Evolutionary conservation across 2,797 vertebrate genomes (phyloP).

Genomic region (Amniataba percoides): DNA sequence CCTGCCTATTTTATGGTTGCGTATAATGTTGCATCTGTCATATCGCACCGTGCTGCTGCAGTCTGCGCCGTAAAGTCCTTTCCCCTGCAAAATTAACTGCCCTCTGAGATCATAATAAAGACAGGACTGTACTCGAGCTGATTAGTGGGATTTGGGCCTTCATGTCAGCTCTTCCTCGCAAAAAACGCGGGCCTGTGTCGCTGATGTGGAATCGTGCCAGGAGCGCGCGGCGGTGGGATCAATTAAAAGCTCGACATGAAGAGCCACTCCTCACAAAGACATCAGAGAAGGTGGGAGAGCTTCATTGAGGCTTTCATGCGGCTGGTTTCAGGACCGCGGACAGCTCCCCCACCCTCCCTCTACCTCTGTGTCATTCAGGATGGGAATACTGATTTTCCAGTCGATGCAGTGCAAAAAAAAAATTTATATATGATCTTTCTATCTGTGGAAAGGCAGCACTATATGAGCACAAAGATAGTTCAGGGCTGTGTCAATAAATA

Average conservation of each 20-base stretch:
- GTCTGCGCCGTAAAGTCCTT: slow-evolving; percentile 22
- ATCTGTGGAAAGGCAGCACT: not conserved
- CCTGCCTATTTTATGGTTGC: slow-evolving; percentile 37
- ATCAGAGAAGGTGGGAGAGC: slow-evolving; percentile 16
- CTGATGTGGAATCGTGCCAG: slow-evolving; percentile 58
- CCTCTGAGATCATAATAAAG: slow-evolving; percentile 41
- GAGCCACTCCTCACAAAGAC: slow-evolving; percentile 24
- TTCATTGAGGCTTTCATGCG: not conserved
- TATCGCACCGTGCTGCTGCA: slow-evolving; percentile 24
- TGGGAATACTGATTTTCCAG: slow-evolving; percentile 14
- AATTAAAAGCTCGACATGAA: slow-evolving; percentile 63
- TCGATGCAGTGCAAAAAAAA: slow-evolving; percentile 18
- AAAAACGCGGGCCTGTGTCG: slow-evolving; percentile 22
- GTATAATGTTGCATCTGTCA: slow-evolving; percentile 36
- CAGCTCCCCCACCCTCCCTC: slow-evolving; percentile 26
- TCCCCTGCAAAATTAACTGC: slow-evolving; percentile 30
- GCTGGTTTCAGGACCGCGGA: slow-evolving; percentile 62
- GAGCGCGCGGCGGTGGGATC: slow-evolving; percentile 43
- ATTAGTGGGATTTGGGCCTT: slow-evolving; percentile 48
- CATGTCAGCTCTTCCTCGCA: slow-evolving; percentile 34
- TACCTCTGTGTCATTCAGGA: not conserved
- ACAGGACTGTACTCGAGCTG: slow-evolving; percentile 42
- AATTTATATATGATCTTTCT: not conserved
- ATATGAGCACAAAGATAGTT: slow-evolving; percentile 41
- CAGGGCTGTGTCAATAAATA: slow-evolving; percentile 61